Percentiles rank a stretch among this genome's conserved stretches.
Evolutionary conservation across 1,140 invertebrate species (phyloP).

Genomic region (Anastrepha ludens): DNA sequence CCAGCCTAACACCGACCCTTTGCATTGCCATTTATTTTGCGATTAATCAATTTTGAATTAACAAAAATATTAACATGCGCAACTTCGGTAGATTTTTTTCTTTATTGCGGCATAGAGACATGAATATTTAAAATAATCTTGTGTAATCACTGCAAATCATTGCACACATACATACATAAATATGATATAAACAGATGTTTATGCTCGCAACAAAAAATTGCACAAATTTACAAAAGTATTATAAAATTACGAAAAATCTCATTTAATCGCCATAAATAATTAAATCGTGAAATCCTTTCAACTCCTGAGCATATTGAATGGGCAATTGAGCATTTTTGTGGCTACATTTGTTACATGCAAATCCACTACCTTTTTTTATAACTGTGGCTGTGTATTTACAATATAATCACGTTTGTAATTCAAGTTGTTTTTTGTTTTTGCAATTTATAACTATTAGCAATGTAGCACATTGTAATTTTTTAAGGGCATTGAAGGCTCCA

Average conservation of each 20-base stretch:
- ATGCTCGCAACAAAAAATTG: neutral
- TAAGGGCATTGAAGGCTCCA: neutral
- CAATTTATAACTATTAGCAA: neutral
- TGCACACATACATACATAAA: neutral
- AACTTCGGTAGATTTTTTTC: too few species aligned
- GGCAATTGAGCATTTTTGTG: too few species aligned
- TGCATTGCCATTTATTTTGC: too few species aligned
- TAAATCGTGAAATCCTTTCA: too few species aligned
- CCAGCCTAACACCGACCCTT: too few species aligned
- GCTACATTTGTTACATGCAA: too few species aligned
- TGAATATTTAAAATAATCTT: neutral
- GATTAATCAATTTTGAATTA: too few species aligned
- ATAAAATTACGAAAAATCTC: constrained; percentile 47
- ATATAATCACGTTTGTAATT: constrained; percentile 7
- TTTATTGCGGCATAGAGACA: neutral
- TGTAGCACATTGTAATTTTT: neutral
- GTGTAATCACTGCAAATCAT: neutral
- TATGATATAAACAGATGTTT: neutral
- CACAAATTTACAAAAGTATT: constrained; percentile 33
- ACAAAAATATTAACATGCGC: too few species aligned
- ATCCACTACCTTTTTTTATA: neutral
- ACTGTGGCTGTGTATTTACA: neutral
- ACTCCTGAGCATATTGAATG: too few species aligned
- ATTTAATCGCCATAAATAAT: constrained; percentile 32
- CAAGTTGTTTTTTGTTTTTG: neutral